phyloP scores from a whole-genome alignment of 2,113 vertebrate species.

The Channa argus region DNA sequence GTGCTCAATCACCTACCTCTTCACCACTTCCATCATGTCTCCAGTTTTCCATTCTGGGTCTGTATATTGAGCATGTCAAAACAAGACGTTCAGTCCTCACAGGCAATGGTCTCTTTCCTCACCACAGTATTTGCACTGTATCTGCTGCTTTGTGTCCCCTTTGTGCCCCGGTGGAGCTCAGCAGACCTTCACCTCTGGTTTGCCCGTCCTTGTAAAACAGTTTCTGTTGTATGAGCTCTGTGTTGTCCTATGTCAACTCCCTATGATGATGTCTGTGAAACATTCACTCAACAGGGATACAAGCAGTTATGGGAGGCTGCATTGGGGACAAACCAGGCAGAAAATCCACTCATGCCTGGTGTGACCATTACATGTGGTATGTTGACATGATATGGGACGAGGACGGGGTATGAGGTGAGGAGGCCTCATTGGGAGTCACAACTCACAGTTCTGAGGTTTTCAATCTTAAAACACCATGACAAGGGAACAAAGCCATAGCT shows the following conservation, averaged over 20 bases:
- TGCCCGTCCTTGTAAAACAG: conserved; percentile 47
- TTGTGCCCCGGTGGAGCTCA: conserved; percentile 28
- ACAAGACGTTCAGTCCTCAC: conserved; percentile 64
- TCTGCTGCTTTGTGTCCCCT: conserved; percentile 39
- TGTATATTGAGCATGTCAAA: conserved; percentile 66
- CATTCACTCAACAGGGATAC: conserved; percentile 72
- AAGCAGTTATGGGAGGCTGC: conserved; percentile 60
- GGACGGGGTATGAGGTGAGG: conserved; percentile 56
- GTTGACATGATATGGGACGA: conserved; percentile 52
- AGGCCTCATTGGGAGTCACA: conserved; percentile 49
- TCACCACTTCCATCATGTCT: conserved; percentile 45
- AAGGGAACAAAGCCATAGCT: conserved; percentile 62
- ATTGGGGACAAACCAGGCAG: conserved; percentile 78
- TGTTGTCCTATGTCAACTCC: conserved; percentile 59
- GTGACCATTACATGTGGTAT: conserved; percentile 69
- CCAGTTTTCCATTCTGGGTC: conserved; percentile 32
- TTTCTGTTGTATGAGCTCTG: conserved; percentile 37
- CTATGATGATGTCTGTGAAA: conserved; percentile 58
- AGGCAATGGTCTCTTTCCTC: conserved; percentile 44
- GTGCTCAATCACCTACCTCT: conserved; percentile 44
- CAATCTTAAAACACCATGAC: conserved; percentile 61
- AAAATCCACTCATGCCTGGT: conserved; percentile 77
- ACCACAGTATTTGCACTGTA: conserved; percentile 41
- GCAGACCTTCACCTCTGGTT: conserved; percentile 46
- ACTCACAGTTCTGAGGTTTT: conserved; percentile 55